Base-by-base conservation (phyloP, 1,140 invertebrate genomes). In the Meteorus sp. region DNA sequence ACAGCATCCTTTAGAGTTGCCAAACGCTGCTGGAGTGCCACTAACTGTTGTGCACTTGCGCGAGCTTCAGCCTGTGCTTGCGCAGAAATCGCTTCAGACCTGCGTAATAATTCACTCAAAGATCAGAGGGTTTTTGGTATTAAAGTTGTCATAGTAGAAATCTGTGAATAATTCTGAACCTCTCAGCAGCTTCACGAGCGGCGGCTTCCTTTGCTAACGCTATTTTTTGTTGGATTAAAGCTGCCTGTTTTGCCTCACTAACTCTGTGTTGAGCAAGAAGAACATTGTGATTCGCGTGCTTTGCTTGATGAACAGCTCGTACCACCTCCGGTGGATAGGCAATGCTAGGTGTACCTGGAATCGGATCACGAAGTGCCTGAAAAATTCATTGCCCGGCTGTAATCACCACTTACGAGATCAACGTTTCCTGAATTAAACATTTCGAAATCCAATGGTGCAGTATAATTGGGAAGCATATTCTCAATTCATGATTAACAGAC, bases 1-100 rank as follows among this genome's bases (percentile, higher is more conserved):
- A 80, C 78, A 0, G 77, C 57, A 33, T 77, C 78, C 51, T 80
- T 80, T 23, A 79, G 59, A 3, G 75, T 72, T 3, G 77, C 78
- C n/a, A 80, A 60, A 67, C 71, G 69, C 53, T 80, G 78, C 47
- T 80, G 78, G n/a, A 77, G 45, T 33, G 75, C 76, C 0, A 80
- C 71, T 8, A 80, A 62, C 35, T 79, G 76, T 44, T 74, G 74
- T 0, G 76, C 74, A 22, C 76, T 77, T 0, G 71, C 62, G 60
- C 74, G 62, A 0, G 78, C 77, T 0, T 80, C 76, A 0, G 69
- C 62, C 4, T 73, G 68, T 0, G 76, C 72, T 2, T 75, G 67
- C 0, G 77, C 71, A 1, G 77, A 62, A 41, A 80, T 79, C 60
- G 77, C 77, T 51, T 73, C 69, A 0, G 76, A 78, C 47, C 78